phyloP scores from a whole-genome alignment of 1,140 invertebrate genomes.

The Eufriesea mexicana region DNA sequence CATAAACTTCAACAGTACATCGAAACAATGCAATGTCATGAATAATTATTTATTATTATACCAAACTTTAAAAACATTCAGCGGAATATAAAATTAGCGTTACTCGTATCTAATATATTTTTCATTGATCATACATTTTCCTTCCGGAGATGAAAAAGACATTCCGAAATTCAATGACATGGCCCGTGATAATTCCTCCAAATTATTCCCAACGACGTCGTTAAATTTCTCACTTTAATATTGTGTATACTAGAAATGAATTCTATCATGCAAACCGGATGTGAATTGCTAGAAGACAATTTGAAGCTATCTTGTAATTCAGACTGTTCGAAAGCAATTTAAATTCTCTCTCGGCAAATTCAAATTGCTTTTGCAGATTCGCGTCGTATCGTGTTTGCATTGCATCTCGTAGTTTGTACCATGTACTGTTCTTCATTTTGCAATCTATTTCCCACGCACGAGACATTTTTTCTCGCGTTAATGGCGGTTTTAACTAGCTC shows the following conservation, averaged over 20 bases:
- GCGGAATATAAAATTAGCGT: not conserved
- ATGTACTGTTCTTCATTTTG: not conserved
- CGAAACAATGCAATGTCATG: too few relatives aligned
- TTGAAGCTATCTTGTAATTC: slow-evolving; percentile 59
- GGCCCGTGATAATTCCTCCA: not conserved
- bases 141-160: not conserved
- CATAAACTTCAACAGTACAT: too few relatives aligned
- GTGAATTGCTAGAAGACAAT: slow-evolving; percentile 62
- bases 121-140: not conserved
- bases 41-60: too few relatives aligned
- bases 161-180: not conserved
- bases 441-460: slow-evolving; percentile 41
- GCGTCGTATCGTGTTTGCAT: slow-evolving; percentile 52
- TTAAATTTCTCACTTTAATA: slow-evolving; percentile 27
- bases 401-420: slow-evolving; percentile 30
- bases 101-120: not conserved
- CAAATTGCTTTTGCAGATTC: slow-evolving; percentile 63
- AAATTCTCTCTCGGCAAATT: slow-evolving; percentile 65
- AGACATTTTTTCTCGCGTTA: slow-evolving; percentile 12
- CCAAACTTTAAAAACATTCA: too few relatives aligned
- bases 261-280: slow-evolving; percentile 56
- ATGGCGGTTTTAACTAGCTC: not conserved
- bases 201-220: not conserved
- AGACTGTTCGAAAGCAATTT: slow-evolving; percentile 65
- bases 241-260: slow-evolving; percentile 48